These are phyloP conservation scores for Scortum barcoo DNA, from an alignment of 2,113 vertebrate species.

Conservation along the genomic window DNA sequence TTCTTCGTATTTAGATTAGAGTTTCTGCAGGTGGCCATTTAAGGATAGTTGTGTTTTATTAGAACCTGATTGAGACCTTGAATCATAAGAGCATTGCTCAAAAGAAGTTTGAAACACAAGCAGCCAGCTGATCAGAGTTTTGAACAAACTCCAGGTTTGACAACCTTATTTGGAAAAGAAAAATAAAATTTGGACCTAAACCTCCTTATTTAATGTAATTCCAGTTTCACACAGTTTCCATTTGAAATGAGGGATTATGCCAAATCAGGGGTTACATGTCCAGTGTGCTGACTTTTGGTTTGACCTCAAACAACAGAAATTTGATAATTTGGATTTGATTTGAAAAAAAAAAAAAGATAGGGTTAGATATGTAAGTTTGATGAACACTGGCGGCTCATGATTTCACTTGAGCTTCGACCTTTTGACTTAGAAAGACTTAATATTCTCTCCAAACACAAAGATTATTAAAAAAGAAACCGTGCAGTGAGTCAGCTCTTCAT, in stretches of 20 bases:
- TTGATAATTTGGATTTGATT: background rate
- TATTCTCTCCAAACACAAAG: too few relatives aligned
- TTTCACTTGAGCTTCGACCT: too few relatives aligned
- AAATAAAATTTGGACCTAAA: background rate
- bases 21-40: background rate
- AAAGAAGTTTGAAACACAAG: background rate
- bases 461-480: too few relatives aligned
- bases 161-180: background rate
- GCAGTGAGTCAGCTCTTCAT: too few relatives aligned
- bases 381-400: too few relatives aligned
- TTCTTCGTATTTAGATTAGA: background rate
- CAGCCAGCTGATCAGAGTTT: background rate
- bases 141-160: background rate
- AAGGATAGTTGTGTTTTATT: background rate
- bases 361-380: too few relatives aligned
- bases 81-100: background rate
- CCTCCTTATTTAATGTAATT: too few relatives aligned
- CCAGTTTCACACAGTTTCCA: background rate
- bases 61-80: background rate
- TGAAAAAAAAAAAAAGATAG: background rate
- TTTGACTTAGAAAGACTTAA: too few relatives aligned
- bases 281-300: background rate
- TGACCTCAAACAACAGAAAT: background rate
- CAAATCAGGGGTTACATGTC: too few relatives aligned
- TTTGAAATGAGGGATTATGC: background rate